Evolutionary conservation across 2,113 vertebrate genomes (phyloP).

Genomic region (Euleptes europaea): DNA sequence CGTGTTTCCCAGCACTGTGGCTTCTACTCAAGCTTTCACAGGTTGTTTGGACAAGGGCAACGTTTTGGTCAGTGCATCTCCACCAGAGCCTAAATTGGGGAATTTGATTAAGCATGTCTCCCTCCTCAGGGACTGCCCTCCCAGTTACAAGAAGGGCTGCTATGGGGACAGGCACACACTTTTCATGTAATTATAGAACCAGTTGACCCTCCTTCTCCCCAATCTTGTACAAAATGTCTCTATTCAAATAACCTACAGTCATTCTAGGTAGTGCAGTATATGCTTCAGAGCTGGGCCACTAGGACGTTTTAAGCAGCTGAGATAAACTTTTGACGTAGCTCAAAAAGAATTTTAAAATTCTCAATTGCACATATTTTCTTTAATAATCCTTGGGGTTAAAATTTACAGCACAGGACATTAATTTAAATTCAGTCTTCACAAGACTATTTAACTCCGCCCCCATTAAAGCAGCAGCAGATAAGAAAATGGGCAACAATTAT

Average conservation of each 20-base stretch:
- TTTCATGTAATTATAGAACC: background rate
- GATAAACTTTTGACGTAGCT: constrained; percentile 47
- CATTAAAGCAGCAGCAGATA: constrained; percentile 47
- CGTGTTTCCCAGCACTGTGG: too few relatives aligned
- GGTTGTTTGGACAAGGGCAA: constrained; percentile 51
- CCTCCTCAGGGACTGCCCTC: constrained; percentile 7
- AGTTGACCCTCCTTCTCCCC: too few relatives aligned
- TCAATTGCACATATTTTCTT: constrained; percentile 2
- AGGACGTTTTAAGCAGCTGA: constrained; percentile 3
- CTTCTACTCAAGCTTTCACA: too few relatives aligned
- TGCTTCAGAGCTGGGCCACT: background rate
- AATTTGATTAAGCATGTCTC: constrained; percentile 56
- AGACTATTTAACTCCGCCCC: constrained; percentile 12
- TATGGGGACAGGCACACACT: constrained; percentile 26
- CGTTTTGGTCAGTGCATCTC: constrained; percentile 45
- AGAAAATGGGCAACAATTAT: constrained; percentile 19
- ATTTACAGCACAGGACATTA: background rate
- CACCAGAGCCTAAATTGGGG: constrained; percentile 31
- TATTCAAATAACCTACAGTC: background rate
- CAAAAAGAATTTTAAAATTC: background rate
- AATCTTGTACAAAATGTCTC: background rate
- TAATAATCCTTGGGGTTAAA: constrained; percentile 49
- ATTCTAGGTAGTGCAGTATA: too few relatives aligned
- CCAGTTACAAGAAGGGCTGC: background rate
- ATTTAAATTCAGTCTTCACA: constrained; percentile 39